These are phyloP conservation scores for Pantala flavescens DNA, from an alignment of 1,140 invertebrate species.

Conservation along the genomic window DNA sequence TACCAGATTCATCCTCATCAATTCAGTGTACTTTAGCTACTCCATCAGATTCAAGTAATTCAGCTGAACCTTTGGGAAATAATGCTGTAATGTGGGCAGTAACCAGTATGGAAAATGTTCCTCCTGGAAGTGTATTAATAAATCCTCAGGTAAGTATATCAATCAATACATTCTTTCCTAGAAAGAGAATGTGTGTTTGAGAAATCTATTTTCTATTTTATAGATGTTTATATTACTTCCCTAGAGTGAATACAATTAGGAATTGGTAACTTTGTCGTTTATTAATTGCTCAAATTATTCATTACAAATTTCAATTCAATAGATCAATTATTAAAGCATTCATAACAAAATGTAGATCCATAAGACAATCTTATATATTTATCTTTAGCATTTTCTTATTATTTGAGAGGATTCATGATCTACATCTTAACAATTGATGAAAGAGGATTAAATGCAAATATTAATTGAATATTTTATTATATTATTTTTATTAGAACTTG, in stretches of 20 bases:
- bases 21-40: background rate
- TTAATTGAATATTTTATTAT: no score
- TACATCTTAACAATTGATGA: no score
- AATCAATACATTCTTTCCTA: constrained; percentile 27
- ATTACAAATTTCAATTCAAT: background rate
- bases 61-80: constrained; percentile 20
- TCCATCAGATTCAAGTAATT: constrained; percentile 21
- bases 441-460: no score
- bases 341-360: no score
- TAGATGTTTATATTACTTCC: background rate
- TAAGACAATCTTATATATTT: no score
- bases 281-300: constrained; percentile 5
- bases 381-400: no score
- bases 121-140: constrained; percentile 72
- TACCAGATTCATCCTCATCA: background rate
- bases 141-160: constrained; percentile 57
- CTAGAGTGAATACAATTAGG: background rate
- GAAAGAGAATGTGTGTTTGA: constrained; percentile 28
- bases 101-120: constrained; percentile 68
- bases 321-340: no score
- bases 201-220: background rate
- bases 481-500: no score
- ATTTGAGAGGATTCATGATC: no score
- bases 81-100: constrained; percentile 69
- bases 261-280: no score